Evolutionary conservation across 2,888 invertebrate species (phyloP).

Genomic region (Stenodera caucasica): DNA sequence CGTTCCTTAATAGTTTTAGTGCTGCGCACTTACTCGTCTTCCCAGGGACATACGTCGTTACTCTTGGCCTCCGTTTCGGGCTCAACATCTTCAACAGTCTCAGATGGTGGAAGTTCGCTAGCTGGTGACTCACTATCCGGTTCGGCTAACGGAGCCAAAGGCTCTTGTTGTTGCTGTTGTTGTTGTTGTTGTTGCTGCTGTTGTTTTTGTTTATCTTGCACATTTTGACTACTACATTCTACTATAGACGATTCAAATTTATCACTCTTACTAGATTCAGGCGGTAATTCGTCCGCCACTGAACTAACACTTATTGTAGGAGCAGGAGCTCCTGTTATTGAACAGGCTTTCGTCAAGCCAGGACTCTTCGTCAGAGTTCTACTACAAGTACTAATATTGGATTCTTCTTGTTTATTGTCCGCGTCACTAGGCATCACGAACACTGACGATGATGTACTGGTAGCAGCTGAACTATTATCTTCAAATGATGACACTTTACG

Average conservation of each 20-base stretch:
- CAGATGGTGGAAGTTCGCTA: slow-evolving; percentile 60
- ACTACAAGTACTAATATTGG: slow-evolving; percentile 40
- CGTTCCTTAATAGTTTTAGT: neutral
- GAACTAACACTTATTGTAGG: slow-evolving; percentile 75
- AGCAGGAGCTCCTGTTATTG: slow-evolving; percentile 54
- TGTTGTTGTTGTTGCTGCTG: slow-evolving; percentile 32
- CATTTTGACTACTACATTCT: slow-evolving; percentile 22
- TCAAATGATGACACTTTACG: slow-evolving; percentile 58
- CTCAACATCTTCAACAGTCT: slow-evolving; percentile 25
- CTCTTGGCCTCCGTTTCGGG: slow-evolving; percentile 60
- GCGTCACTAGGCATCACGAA: slow-evolving; percentile 47
- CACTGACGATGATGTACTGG: slow-evolving; percentile 38
- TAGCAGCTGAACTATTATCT: slow-evolving; percentile 48
- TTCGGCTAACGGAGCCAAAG: slow-evolving; percentile 69
- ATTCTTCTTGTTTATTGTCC: slow-evolving; percentile 47
- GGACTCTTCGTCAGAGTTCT: slow-evolving; percentile 53
- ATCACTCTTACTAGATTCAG: slow-evolving; percentile 25
- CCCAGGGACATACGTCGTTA: slow-evolving; percentile 92
- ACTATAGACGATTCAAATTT: slow-evolving; percentile 46
- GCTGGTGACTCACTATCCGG: slow-evolving; percentile 71
- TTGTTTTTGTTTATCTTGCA: slow-evolving; percentile 22
- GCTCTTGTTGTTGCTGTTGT: slow-evolving; percentile 41
- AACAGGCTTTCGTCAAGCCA: slow-evolving; percentile 54
- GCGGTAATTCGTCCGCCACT: slow-evolving; percentile 63
- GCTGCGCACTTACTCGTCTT: slow-evolving; percentile 79